Percentiles rank a stretch among this genome's conserved stretches.
These are phyloP conservation scores for Lepilemur septentrionalis DNA, from an alignment of 2,797 vertebrate genomes.

Conservation along the genomic window DNA sequence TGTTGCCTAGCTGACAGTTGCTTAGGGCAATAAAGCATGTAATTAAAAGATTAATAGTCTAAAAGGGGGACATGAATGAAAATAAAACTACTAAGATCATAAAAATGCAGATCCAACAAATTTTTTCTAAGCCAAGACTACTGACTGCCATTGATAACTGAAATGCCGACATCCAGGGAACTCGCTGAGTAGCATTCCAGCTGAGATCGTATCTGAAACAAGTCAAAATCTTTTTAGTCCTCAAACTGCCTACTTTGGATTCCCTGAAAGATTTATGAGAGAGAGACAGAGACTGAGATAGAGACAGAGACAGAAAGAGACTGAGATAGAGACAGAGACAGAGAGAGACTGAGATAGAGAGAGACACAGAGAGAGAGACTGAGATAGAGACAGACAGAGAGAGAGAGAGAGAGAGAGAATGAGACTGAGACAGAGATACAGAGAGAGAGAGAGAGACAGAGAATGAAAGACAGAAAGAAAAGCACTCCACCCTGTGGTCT, in stretches of 20 bases:
- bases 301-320: no score
- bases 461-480: background rate
- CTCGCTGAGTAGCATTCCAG: background rate
- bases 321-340: no score
- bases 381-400: no score
- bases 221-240: background rate
- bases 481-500: background rate
- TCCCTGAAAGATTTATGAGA: background rate
- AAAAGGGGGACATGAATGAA: background rate
- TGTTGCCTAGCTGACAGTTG: background rate
- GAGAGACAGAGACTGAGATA: no score
- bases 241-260: background rate
- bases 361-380: no score
- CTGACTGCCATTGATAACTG: background rate
- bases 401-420: no score
- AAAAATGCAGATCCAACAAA: background rate
- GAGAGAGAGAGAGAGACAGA: no score
- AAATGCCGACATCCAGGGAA: background rate
- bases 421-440: no score
- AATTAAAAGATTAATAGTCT: background rate
- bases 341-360: no score
- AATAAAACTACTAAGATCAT: background rate
- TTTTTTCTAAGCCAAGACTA: background rate
- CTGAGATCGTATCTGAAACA: background rate
- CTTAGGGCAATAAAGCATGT: background rate